Conservation (phyloP, 2,797 vertebrate species). For the Gobio occitaniae region DNA sequence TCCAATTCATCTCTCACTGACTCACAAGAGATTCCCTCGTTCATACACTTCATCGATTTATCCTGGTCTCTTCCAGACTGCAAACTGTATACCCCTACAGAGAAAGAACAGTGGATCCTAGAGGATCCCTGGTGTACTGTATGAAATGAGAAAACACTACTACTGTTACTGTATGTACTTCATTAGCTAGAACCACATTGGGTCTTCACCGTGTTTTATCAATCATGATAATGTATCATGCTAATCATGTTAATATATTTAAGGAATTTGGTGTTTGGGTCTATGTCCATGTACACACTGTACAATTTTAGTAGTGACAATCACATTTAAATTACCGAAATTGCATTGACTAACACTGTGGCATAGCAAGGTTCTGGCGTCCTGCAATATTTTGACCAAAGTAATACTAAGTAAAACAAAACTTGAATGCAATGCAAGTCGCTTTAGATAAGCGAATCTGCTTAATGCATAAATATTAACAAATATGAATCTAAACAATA, state of each 20-base stretch:
- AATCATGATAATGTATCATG: background rate
- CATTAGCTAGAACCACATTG: background rate
- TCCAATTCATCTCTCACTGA: background rate
- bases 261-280: background rate
- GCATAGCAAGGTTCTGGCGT: too few relatives aligned
- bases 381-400: too few relatives aligned
- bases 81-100: background rate
- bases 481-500: background rate
- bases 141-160: background rate
- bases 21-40: background rate
- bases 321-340: too few relatives aligned
- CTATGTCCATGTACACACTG: too few relatives aligned
- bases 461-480: background rate
- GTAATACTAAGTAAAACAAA: background rate
- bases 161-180: background rate
- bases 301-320: background rate
- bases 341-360: too few relatives aligned
- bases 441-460: background rate
- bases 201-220: background rate
- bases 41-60: background rate
- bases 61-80: conserved; percentile 3
- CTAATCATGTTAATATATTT: background rate
- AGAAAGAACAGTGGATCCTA: background rate
- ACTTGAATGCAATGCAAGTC: background rate
- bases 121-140: background rate